Conservation (phyloP, 2,888 invertebrate genomes). For the Mechanitis mazaeus region DNA sequence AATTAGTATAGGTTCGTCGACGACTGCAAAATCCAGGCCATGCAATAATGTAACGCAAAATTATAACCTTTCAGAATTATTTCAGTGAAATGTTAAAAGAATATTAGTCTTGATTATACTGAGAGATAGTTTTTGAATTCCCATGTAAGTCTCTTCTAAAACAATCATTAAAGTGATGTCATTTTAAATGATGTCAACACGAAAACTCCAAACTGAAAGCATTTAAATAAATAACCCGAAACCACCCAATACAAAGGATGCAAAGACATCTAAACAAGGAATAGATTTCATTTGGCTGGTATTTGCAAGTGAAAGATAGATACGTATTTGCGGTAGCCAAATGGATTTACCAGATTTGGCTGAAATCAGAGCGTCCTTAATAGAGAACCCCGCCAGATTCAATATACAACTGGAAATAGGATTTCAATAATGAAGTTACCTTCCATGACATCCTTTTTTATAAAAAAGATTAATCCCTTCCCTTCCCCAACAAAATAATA, state of each 20-base stretch:
- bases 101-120: too few relatives aligned
- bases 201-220: too few relatives aligned
- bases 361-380: conserved; percentile 13
- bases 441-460: too few relatives aligned
- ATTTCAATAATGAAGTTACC: conserved; percentile 4
- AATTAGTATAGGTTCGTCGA: conserved; percentile 38
- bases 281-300: conserved; percentile 29
- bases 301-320: conserved; percentile 2
- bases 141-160: too few relatives aligned
- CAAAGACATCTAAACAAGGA: conserved; percentile 27
- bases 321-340: conserved; percentile 11
- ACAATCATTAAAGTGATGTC: too few relatives aligned
- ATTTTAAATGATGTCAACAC: too few relatives aligned
- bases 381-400: conserved; percentile 9
- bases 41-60: too few relatives aligned
- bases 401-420: conserved; percentile 11
- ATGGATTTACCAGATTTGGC: conserved; percentile 17
- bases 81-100: too few relatives aligned
- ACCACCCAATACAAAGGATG: neutral
- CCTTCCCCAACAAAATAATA: neutral
- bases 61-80: too few relatives aligned
- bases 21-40: conserved; percentile 8
- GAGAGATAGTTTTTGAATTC: too few relatives aligned
- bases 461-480: too few relatives aligned
- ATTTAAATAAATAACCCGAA: conserved; percentile 2